A percentile compares a stretch with the other conserved stretches of the same genome.
These are phyloP conservation scores for Corythornis vintsioides DNA, from an alignment of 2,113 vertebrate species.

Conservation along the genomic window DNA sequence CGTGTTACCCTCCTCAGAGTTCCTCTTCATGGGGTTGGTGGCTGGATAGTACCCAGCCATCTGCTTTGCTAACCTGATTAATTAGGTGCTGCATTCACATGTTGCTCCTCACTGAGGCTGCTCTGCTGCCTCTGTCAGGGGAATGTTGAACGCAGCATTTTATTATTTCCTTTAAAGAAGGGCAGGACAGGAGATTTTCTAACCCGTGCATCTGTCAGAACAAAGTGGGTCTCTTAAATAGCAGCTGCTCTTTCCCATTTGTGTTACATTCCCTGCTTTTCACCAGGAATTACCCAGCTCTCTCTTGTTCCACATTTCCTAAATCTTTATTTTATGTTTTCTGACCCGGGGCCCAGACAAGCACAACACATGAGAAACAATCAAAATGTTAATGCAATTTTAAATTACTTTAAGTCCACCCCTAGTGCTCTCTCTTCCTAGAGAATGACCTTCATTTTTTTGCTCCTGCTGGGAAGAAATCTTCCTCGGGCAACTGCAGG, in stretches of 20 bases:
- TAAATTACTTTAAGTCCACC: slow-evolving; percentile 39
- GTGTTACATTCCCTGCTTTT: background rate
- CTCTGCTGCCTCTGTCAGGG: background rate
- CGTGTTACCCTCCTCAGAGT: background rate
- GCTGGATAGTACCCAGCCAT: background rate
- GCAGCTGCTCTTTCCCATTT: background rate
- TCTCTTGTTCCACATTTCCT: background rate
- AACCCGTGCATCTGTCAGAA: background rate
- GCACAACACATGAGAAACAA: slow-evolving; percentile 9
- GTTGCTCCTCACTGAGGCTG: background rate
- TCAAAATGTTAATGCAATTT: slow-evolving; percentile 59
- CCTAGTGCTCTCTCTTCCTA: background rate
- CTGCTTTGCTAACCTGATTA: background rate
- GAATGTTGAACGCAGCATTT: background rate
- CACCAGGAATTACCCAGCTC: background rate
- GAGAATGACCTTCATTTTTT: slow-evolving; percentile 50
- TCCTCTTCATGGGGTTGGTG: background rate
- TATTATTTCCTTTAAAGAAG: background rate
- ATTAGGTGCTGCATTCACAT: background rate
- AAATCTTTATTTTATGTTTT: background rate
- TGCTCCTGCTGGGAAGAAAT: slow-evolving; percentile 38
- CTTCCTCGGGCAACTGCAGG: slow-evolving; percentile 4
- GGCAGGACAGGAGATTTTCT: background rate
- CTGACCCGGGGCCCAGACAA: background rate
- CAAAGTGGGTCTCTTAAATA: background rate